phyloP scores from a whole-genome alignment of 2,888 invertebrate species.

The Meiosimyza decipiens region DNA sequence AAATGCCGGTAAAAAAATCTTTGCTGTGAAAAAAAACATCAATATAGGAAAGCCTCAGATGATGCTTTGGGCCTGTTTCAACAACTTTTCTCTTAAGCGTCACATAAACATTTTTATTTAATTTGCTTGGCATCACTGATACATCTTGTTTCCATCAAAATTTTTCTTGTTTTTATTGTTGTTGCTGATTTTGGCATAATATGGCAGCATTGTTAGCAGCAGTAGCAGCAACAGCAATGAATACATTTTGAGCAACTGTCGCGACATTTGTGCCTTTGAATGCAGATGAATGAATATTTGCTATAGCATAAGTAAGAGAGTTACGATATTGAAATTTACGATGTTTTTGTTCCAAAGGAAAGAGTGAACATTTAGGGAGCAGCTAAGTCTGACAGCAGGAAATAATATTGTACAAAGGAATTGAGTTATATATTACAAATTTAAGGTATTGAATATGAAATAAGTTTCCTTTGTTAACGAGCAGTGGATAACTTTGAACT shows the following conservation, averaged over 20 bases:
- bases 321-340: conserved; percentile 30
- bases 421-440: conserved; percentile 32
- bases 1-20: no score
- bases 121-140: no score
- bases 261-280: conserved; percentile 21
- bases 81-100: no score
- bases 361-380: neutral
- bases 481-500: no score
- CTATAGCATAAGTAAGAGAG: conserved; percentile 5
- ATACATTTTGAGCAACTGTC: conserved; percentile 25
- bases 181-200: conserved; percentile 2
- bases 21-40: no score
- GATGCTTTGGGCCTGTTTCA: no score
- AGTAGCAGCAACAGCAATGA: conserved; percentile 17
- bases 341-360: conserved; percentile 20
- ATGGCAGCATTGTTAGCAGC: neutral
- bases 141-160: neutral
- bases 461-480: no score
- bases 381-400: neutral
- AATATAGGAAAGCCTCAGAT: no score
- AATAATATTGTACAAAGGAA: conserved; percentile 7
- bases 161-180: neutral
- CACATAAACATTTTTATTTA: no score
- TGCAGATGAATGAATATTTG: conserved; percentile 20
- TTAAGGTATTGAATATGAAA: conserved; percentile 1